Conservation (phyloP, 2,113 vertebrate species). For the Ceyx cyanopectus region DNA sequence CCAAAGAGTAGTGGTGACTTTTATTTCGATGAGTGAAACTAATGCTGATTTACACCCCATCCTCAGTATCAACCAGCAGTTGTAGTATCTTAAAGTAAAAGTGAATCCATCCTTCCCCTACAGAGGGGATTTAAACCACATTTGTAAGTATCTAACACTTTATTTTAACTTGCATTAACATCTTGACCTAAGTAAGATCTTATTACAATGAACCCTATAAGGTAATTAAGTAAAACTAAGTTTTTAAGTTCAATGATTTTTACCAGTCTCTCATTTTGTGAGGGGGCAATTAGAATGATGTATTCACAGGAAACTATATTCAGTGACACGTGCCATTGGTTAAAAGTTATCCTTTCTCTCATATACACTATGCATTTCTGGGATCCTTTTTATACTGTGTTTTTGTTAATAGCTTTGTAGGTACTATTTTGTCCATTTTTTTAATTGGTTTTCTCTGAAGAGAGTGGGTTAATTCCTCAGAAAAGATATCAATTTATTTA, state of each 20-base stretch:
- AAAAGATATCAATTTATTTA: not conserved
- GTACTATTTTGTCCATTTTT: not conserved
- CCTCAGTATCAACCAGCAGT: not conserved
- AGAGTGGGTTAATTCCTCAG: not conserved
- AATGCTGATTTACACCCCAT: not conserved
- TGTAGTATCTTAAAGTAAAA: not conserved
- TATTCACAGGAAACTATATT: not conserved
- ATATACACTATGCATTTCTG: not conserved
- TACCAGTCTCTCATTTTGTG: not conserved
- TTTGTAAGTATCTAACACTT: not conserved
- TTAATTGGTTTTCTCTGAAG: not conserved
- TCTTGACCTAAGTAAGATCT: not conserved
- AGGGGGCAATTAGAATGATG: not conserved
- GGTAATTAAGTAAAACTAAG: not conserved
- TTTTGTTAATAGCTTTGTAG: not conserved
- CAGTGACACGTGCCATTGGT: not conserved
- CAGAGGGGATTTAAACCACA: not conserved
- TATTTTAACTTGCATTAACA: not conserved
- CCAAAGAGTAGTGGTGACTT: not conserved
- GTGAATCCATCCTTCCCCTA: not conserved
- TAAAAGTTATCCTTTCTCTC: not conserved
- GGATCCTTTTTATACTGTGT: not conserved
- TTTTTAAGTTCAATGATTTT: not conserved
- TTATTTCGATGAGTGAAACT: not conserved
- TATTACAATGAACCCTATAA: not conserved